Evolutionary conservation across 2,797 vertebrate species (phyloP), one percentile per base, ranked within the genome.

Genomic region (Ibycter americanus): DNA sequence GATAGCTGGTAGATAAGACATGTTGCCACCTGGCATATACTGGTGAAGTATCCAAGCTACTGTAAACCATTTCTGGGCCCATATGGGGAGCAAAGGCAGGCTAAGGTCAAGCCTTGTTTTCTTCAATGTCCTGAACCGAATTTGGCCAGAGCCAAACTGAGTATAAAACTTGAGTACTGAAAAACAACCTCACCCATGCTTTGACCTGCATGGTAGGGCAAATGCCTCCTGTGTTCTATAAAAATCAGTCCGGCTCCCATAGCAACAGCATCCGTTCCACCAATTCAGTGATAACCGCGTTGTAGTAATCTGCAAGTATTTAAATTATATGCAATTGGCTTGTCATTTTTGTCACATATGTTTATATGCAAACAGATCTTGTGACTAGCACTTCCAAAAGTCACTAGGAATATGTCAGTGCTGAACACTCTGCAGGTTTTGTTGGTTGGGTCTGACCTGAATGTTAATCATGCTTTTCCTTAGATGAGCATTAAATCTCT

Each of bases 381-480:
- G 72, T 3, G 89, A 93, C 74, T 91, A 66, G 72, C 1, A 0
- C 91, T 95, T 95, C 68, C 46, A 82, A n/a, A 92, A 95, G 63
- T 84, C 73, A 38, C 93, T 82, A 42, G 67, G 17, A 95, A 56
- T 49, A 61, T 58, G 84, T 74, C 68, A 86, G 67, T 44, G 54
- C 62, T 47, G 49, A 94, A 76, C 18, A 20, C 40, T 90, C 85
- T 73, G 56, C 40, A 44, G 23, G 38, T 81, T 96, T 79, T 58
- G 12, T 72, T 91, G 72, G 46, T 34, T 91, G 52, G 31, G 36
- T 82, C 89, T 96, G 92, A 93, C 89, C 58, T 94, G 81, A 95
- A 94, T 96, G 54, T 88, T 95, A 96, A 96, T 92, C 21, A 4
- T 54, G 42, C 27, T 86, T 94, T 92, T 90, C 67, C 61, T 77